Evolutionary conservation across 2,888 invertebrate species (phyloP), one percentile per base, ranked within the genome.

Genomic region (Drosophila quinaria): DNA sequence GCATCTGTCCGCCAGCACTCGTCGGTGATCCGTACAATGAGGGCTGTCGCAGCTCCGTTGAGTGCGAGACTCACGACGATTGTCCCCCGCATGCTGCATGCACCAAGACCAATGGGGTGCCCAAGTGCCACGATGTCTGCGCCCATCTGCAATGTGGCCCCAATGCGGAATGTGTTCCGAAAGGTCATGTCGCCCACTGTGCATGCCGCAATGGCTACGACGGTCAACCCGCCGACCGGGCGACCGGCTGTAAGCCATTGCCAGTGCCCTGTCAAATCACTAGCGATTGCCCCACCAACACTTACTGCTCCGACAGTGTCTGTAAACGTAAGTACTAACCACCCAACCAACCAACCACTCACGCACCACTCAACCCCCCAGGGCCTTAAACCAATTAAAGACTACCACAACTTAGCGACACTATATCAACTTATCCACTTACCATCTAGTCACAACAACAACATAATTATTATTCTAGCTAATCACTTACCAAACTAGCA

Each of bases 11-110:
- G 3, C 92, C 94, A 8, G 96, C 96, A 65, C 95, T 96, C 17
- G 95, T 98, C 46, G 98, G 98, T 2, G 96, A 98, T 93, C 95
- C 98, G 2, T 96, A 97, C 87, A 95, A 95, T 78, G 96, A 96
- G 89, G 97, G 97, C 29, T 97, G 98, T 86, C 95, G 94, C 67
- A 94, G 95, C 69, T 95, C 97, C n/a, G 95, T 96, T 33, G 97
- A 97, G 93, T 98, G 98, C 91, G 94, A 94, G 74, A 94, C 94
- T 46, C 95, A 97, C 87, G 94, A 94, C 64, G 97, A 97, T 90
- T 98, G 98, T 90, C 97, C 97, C 5, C 91, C 94, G 37, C 95
- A 95, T 69, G 97, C 97, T 15, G 95, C 95, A 89, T 98, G 97
- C 91, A 94, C 95, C 19, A 94, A 94, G 74, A 93, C 94, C 4